Base-by-base conservation (phyloP, 23 tunicate species). In the Halocynthia roretzi region DNA sequence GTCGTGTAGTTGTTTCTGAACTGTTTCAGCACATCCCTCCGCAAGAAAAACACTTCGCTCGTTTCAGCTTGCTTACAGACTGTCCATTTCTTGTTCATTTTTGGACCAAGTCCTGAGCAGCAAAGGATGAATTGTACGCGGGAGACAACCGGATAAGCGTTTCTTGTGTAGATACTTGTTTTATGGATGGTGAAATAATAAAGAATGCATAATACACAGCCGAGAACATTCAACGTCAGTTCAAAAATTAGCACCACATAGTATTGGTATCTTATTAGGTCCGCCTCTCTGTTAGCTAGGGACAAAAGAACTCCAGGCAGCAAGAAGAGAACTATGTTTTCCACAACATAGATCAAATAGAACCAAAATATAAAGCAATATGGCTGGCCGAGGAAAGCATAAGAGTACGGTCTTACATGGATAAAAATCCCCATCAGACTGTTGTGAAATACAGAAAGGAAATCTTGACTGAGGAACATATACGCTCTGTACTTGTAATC, bases 21-120 rank as follows among this genome's bases (percentile, higher is more conserved):
- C 56, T 74, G 40, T 8, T 74, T 74, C 78, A 74, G 56, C 10
- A 54, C 56, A 54, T 74, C 78, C 8, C 78, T 62, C 40, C 78
- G 78, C n/a, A 91, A 77, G 53, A 82, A 80, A 85, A 91, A 91
- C 40, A 91, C 55, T 61, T 91, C 97, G 57, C 97, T 91, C 14
- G 97, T 91, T 67, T 91, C 97, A 8, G 89, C 91, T 18, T 91
- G 97, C 60, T 91, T 91, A 77, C 97, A 91, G 21, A 91, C 87
- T 10, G 90, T 91, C 97, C 97, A 91, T 8, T 86, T 87, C 6
- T 61, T 7, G 7, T 78, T 51, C 4, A 78, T 76, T 10, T 84
- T 81, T 31, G 80, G 77, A 72, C 80, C 73, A 23, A 62, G 17
- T 49, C 48, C 83, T 71, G 53, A 71, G 67, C 91, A 91, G 48